Conservation (phyloP, 2,888 invertebrate species). For the Monopis laevigella region DNA sequence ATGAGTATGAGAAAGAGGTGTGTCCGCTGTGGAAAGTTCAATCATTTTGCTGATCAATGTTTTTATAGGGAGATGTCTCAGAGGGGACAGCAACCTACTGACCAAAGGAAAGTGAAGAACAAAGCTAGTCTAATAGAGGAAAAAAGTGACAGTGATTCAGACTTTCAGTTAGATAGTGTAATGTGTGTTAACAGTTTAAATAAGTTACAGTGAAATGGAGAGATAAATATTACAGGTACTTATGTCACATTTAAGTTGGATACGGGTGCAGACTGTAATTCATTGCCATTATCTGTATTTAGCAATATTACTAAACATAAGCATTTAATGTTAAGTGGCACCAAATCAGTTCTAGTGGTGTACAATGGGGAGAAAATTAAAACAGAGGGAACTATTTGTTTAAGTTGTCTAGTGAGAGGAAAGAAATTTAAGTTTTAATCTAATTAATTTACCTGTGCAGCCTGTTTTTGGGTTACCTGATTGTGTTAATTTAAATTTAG, state of each 20-base stretch:
- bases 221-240: not conserved
- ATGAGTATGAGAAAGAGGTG: not conserved
- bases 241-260: not conserved
- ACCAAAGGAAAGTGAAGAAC: not conserved
- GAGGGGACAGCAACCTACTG: not conserved
- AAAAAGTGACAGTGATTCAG: not conserved
- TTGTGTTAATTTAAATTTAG: no score
- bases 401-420: no score
- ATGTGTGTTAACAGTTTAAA: not conserved
- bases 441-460: no score
- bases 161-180: no score
- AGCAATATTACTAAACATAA: no score
- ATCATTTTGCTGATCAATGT: slow-evolving; percentile 1
- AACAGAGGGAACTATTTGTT: no score
- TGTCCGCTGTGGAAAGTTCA: not conserved
- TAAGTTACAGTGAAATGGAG: not conserved
- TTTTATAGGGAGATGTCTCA: not conserved
- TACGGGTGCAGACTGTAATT: not conserved
- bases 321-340: no score
- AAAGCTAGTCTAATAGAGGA: not conserved
- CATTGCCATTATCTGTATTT: no score
- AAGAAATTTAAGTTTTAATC: no score
- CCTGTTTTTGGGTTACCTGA: no score
- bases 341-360: no score
- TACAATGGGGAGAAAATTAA: no score